These are phyloP conservation scores for Dryomyza anilis DNA, from an alignment of 2,888 invertebrate species.

Conservation along the genomic window DNA sequence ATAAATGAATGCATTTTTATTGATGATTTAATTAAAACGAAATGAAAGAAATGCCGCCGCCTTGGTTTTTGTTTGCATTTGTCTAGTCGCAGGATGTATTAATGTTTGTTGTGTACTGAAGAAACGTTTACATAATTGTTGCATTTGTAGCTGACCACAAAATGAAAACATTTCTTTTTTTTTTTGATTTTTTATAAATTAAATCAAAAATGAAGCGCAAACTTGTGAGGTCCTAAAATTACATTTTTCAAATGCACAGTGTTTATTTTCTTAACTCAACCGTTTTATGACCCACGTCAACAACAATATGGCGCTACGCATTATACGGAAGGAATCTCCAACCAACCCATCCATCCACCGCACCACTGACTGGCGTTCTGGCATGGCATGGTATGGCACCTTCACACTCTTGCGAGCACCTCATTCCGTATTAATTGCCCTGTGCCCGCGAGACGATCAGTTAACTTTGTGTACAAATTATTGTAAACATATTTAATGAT, in stretches of 20 bases:
- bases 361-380: background rate
- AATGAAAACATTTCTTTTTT: conserved; percentile 15
- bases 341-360: background rate
- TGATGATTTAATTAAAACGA: conserved; percentile 17
- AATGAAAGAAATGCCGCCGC: background rate
- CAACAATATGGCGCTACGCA: background rate
- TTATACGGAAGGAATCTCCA: background rate
- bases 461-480: background rate
- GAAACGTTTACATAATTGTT: background rate
- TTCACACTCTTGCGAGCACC: conserved; percentile 21
- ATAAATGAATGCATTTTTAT: conserved; percentile 22
- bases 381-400: background rate
- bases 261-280: conserved; percentile 23
- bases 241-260: background rate
- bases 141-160: conserved; percentile 22
- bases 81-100: conserved; percentile 13
- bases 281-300: conserved; percentile 18
- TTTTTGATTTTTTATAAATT: no score
- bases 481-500: background rate
- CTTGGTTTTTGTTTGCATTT: background rate
- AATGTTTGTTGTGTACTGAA: no score
- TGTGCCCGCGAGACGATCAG: background rate
- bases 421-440: conserved; percentile 5
- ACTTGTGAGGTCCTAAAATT: conserved; percentile 20
- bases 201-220: no score